These are phyloP conservation scores for Melipona bicolor DNA, from an alignment of 2,888 invertebrate genomes.

Conservation along the genomic window DNA sequence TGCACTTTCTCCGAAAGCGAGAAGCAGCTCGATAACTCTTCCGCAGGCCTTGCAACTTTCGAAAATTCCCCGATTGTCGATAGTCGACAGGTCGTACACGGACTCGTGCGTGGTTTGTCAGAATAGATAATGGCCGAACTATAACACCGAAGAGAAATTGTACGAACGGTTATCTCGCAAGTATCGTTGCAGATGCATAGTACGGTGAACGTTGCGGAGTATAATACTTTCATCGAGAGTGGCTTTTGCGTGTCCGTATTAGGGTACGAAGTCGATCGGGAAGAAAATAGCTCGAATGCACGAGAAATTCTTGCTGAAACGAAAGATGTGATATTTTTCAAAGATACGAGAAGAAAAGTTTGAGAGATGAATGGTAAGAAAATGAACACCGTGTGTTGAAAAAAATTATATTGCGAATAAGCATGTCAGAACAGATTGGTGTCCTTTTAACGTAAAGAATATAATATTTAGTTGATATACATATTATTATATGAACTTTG, in stretches of 20 bases:
- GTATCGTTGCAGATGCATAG: background rate
- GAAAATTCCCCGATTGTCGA: slow-evolving; percentile 26
- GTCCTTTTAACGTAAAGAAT: no score
- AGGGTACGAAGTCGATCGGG: background rate
- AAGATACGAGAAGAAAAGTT: no score
- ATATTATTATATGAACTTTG: no score
- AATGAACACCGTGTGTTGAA: no score
- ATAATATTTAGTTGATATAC: no score
- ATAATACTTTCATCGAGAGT: slow-evolving; percentile 6
- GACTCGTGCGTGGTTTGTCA: background rate
- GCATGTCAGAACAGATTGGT: no score
- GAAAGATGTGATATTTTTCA: background rate
- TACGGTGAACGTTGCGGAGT: background rate
- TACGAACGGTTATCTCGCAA: slow-evolving; percentile 13
- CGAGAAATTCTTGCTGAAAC: background rate
- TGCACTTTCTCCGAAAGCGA: slow-evolving; percentile 1
- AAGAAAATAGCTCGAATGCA: background rate
- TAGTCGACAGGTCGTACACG: background rate
- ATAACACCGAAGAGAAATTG: background rate
- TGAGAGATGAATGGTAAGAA: no score
- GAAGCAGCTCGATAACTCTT: slow-evolving; percentile 30
- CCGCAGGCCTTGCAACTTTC: background rate
- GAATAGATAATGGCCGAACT: slow-evolving; percentile 13
- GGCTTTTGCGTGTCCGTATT: background rate
- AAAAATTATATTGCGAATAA: no score